phyloP scores from a whole-genome alignment of 2,888 invertebrate species.

The Trisateles emortualis region DNA sequence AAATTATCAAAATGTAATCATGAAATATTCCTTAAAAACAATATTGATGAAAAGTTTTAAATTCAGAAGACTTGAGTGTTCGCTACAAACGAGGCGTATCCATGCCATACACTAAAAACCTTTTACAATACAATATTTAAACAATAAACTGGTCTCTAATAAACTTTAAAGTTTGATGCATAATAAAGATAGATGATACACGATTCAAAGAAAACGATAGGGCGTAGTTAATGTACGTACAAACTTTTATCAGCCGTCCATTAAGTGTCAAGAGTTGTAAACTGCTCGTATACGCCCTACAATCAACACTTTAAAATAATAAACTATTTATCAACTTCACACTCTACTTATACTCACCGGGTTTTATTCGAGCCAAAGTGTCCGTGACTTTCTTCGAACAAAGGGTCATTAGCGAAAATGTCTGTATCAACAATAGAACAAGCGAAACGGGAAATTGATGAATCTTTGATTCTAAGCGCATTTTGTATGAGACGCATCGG shows the following conservation, averaged over 20 bases:
- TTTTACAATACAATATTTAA: not conserved
- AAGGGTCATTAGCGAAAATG: conserved; percentile 58
- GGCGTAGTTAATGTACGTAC: conserved; percentile 22
- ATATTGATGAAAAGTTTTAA: too few species aligned
- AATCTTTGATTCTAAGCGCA: conserved; percentile 65
- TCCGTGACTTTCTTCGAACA: conserved; percentile 42
- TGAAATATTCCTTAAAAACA: too few species aligned
- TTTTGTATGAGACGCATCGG: conserved; percentile 76
- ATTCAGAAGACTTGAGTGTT: too few species aligned
- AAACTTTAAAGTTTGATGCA: conserved; percentile 6
- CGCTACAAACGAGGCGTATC: too few species aligned
- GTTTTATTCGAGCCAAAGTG: conserved; percentile 44
- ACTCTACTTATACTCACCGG: conserved; percentile 49
- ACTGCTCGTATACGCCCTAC: conserved; percentile 49
- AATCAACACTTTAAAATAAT: conserved; percentile 47
- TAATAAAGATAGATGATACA: conserved; percentile 5
- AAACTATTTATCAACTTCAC: conserved; percentile 52
- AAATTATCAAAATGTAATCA: too few species aligned
- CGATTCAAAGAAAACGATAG: conserved; percentile 26
- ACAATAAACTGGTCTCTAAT: not conserved
- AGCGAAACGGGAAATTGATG: conserved; percentile 72
- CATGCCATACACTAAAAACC: too few species aligned
- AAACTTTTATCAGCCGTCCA: conserved; percentile 42
- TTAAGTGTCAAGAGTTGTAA: conserved; percentile 42
- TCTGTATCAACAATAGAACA: conserved; percentile 54